Percentiles rank a stretch among this genome's conserved stretches.
Evolutionary conservation across 2,797 vertebrate species (phyloP).

Genomic region (Dermochelys coriacea): DNA sequence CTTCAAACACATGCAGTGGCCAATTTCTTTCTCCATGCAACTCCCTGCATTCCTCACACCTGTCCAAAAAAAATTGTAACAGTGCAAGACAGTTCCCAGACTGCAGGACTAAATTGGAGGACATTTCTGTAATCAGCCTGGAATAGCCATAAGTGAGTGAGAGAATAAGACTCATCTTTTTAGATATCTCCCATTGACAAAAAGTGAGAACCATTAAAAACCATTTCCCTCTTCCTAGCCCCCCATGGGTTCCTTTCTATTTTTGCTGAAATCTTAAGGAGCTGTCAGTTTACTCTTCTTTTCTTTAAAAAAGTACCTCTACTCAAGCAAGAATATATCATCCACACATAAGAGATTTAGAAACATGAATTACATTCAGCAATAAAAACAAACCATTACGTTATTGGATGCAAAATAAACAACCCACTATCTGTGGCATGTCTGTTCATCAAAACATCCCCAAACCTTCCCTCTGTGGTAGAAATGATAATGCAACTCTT

Average conservation of each 20-base stretch:
- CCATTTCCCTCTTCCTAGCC: too few relatives aligned
- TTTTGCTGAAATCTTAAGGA: slow-evolving; percentile 18
- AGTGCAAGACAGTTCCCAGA: background rate
- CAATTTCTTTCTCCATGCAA: slow-evolving; percentile 25
- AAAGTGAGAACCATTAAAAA: background rate
- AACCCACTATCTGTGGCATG: background rate
- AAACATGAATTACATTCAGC: background rate
- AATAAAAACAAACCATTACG: background rate
- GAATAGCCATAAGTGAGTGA: background rate
- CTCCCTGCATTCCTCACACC: background rate
- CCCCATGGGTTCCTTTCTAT: background rate
- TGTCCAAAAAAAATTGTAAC: background rate
- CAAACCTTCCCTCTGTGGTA: background rate
- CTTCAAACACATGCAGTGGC: slow-evolving; percentile 19
- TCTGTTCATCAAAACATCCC: background rate
- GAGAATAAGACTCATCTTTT: background rate
- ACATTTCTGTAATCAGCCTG: background rate
- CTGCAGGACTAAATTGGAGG: background rate
- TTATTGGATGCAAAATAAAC: background rate
- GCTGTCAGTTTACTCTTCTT: slow-evolving; percentile 3
- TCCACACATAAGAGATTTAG: background rate
- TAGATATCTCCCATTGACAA: background rate
- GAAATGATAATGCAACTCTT: background rate
- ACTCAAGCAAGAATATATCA: background rate
- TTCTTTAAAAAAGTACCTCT: background rate